Base-by-base conservation (phyloP, 2,113 vertebrate species). In the Mobula birostris region DNA sequence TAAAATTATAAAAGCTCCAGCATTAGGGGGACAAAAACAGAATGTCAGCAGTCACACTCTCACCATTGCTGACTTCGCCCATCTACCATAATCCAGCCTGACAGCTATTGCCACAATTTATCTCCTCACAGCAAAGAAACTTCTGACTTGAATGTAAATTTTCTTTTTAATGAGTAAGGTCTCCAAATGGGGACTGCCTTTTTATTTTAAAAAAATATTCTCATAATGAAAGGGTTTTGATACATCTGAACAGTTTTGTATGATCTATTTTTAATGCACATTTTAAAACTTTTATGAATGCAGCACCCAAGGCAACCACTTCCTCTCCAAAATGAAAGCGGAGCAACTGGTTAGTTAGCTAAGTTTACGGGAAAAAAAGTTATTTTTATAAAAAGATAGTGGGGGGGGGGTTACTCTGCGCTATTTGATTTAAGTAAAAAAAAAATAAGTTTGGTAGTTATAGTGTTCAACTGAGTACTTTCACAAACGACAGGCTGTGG, bases 301-400 rank as follows among this genome's bases (percentile, higher is more conserved):
- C 48, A 94, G 95, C 94, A 95, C 96, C 96, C 95, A 95, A 79
- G 95, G 95, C 94, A 94, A 96, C 96, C 96, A 95, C 96, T 96
- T 97, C 96, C 96, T 97, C 94, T 96, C 66, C 94, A 95, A 94
- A 94, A 87, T 95, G 94, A 95, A 95, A 95, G 85, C 68, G 29
- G 66, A 40, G 66, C 17, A 92, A 68, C 24, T 74, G 72, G 61
- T n/a, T 94, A 92, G 63, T 88, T 58, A 95, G 94, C 95, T 95
- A 95, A 94, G 94, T 94, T 96, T 96, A 11, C 14, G 95, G 96
- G 96, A 96, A 96, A 97, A 97, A 96, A 95, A 93, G 91, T 68
- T 36, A 61, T 61, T 15, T 68, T 61, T 66, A 24, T 24, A 61
- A 70, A 36, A 93, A 32, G 17, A 12, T 48, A 48, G 48, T 48